Evolutionary conservation across 2,113 vertebrate genomes (phyloP).

Genomic region (Poecile atricapillus): DNA sequence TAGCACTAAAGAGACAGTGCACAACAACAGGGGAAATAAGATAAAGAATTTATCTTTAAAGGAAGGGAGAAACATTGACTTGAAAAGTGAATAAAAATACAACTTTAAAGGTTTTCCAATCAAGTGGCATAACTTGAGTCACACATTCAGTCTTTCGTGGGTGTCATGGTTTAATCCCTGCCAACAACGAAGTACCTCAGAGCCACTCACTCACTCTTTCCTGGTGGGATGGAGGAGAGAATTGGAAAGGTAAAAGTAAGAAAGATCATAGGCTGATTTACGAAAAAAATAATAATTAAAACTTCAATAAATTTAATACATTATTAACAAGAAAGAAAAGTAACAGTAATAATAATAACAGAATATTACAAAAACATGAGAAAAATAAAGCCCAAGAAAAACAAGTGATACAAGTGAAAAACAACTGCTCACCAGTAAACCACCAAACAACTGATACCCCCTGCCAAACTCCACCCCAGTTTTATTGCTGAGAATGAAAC

Average conservation of each 20-base stretch:
- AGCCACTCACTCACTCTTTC: background rate
- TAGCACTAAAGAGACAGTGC: background rate
- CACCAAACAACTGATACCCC: accelerated
- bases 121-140: background rate
- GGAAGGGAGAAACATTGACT: background rate
- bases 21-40: accelerated
- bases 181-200: background rate
- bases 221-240: background rate
- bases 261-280: background rate
- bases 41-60: background rate
- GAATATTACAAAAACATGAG: background rate
- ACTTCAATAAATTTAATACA: background rate
- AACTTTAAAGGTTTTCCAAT: background rate
- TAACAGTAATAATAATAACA: background rate
- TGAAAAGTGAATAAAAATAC: background rate
- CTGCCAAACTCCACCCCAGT: background rate
- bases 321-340: background rate
- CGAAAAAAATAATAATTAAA: background rate
- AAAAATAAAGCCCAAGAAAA: background rate
- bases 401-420: background rate
- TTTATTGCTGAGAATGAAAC: background rate
- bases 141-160: accelerated
- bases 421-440: background rate
- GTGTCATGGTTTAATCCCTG: background rate
- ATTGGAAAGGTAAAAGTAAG: background rate